Evolutionary conservation across 2,797 vertebrate species (phyloP).

Genomic region (Pteropus rufus): DNA sequence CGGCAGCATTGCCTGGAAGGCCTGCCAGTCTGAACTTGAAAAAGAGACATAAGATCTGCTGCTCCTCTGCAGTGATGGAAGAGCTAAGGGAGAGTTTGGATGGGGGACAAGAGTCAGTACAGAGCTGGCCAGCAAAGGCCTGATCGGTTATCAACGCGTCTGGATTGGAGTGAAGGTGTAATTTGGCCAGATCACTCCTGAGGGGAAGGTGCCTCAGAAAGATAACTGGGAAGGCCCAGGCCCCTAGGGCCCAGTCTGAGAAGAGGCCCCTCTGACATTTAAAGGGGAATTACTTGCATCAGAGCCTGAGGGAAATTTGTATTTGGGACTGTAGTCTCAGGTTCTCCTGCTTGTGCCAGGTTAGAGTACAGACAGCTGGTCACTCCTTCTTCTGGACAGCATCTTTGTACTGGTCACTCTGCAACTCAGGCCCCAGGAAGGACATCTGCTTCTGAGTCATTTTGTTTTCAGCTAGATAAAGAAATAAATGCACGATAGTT

Average conservation of each 20-base stretch:
- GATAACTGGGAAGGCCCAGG: not conserved
- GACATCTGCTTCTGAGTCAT: not conserved
- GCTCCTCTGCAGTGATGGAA: not conserved
- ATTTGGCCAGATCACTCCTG: too few relatives aligned
- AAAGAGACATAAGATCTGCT: not conserved
- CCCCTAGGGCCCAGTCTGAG: not conserved
- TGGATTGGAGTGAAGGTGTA: too few relatives aligned
- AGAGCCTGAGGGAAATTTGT: not conserved
- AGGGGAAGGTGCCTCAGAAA: not conserved
- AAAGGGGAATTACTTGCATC: not conserved
- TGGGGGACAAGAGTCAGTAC: not conserved
- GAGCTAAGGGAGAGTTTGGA: not conserved
- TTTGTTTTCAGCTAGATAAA: not conserved
- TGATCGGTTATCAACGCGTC: rapidly evolving
- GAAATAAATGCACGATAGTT: not conserved
- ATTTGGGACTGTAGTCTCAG: not conserved
- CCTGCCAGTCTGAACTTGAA: not conserved
- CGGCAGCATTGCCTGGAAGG: not conserved
- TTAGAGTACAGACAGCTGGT: not conserved
- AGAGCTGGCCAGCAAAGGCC: not conserved
- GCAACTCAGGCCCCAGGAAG: not conserved
- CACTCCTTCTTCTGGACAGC: not conserved
- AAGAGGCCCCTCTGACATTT: not conserved
- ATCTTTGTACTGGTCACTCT: not conserved
- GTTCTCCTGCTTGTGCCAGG: not conserved